Evolutionary conservation across 2,113 vertebrate genomes (phyloP).

Genomic region (Sus scrofa): DNA sequence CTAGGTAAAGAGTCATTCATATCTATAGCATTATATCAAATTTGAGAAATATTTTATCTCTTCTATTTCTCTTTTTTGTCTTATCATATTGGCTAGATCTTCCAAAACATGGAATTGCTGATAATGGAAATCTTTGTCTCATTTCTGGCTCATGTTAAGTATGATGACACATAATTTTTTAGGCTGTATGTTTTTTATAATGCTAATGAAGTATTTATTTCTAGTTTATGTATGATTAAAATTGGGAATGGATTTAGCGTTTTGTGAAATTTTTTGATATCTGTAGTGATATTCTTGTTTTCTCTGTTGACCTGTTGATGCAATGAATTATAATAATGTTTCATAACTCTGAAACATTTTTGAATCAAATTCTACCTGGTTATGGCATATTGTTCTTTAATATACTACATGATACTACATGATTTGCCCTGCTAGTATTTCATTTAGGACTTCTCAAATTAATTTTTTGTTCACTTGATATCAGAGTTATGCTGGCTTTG

Average conservation of each 20-base stretch:
- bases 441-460: not conserved
- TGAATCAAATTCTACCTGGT: conserved; percentile 39
- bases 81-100: conserved; percentile 47
- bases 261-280: conserved; percentile 68
- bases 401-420: not conserved
- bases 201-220: conserved; percentile 35
- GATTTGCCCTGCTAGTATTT: conserved; percentile 26
- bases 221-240: not conserved
- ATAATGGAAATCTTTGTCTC: conserved; percentile 49
- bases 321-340: conserved; percentile 57
- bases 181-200: not conserved
- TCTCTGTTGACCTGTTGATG: conserved; percentile 37
- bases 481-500: conserved; percentile 49
- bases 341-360: conserved; percentile 58
- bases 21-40: not conserved
- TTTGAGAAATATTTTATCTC: not conserved
- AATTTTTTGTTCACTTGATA: not conserved
- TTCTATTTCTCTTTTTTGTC: conserved; percentile 57
- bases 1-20: conserved; percentile 8
- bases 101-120: conserved; percentile 51
- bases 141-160: conserved; percentile 52
- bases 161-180: conserved; percentile 10
- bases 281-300: not conserved
- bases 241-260: conserved; percentile 49
- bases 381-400: conserved; percentile 51